phyloP scores from a whole-genome alignment of 2,113 vertebrate species.

The Anser brachyrhynchus region DNA sequence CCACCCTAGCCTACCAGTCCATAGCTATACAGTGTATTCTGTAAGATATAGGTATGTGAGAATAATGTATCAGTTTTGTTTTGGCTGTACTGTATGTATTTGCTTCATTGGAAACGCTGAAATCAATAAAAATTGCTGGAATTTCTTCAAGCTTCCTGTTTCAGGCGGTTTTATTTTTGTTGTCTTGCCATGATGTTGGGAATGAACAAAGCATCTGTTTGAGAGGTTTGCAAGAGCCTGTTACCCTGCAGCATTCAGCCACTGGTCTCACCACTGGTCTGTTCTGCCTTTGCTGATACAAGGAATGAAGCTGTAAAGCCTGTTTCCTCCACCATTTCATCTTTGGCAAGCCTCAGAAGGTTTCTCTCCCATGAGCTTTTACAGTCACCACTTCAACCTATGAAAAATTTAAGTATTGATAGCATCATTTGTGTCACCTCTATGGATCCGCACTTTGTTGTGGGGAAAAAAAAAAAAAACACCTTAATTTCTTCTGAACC shows the following conservation, averaged over 20 bases:
- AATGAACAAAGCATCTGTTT: not conserved
- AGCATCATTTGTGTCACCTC: not conserved
- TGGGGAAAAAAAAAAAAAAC: not conserved
- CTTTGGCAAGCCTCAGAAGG: not conserved
- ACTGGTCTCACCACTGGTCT: not conserved
- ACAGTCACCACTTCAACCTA: not conserved
- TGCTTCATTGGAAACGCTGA: conserved; percentile 71
- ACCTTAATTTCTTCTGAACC: not conserved
- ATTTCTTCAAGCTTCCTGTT: conserved; percentile 30
- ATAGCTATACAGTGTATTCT: conserved; percentile 57
- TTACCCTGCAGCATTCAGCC: not conserved
- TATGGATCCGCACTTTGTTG: not conserved
- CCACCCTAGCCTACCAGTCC: conserved; percentile 32
- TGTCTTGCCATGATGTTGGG: not conserved
- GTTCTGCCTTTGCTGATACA: not conserved
- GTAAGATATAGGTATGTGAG: conserved; percentile 67
- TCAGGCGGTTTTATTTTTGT: not conserved
- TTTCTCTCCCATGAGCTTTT: not conserved
- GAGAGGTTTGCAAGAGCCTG: not conserved
- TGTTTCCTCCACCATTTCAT: not conserved
- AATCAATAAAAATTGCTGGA: conserved; percentile 71
- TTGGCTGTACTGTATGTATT: conserved; percentile 69
- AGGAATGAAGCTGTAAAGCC: not conserved
- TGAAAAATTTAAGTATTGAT: not conserved
- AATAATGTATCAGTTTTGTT: conserved; percentile 55